Base-by-base conservation (phyloP, 2,797 vertebrate species). In the Rousettus madagascariensis region DNA sequence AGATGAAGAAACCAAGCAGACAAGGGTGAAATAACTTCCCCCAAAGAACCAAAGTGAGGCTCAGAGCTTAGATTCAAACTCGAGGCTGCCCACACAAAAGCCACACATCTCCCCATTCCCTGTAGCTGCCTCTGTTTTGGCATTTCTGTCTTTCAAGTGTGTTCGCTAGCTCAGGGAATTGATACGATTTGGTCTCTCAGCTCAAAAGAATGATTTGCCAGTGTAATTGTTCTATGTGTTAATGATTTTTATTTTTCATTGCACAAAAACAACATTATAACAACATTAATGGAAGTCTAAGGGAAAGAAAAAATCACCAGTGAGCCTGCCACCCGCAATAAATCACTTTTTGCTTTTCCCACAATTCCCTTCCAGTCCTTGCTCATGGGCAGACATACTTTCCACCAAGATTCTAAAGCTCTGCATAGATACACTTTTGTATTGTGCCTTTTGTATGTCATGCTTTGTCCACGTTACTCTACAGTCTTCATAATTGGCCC, bases 181-280 rank as follows among this genome's bases (percentile, higher is more conserved):
- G 22, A 86, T 80, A 84, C 11, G 33, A 88, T 91, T 94, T 94
- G 82, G 82, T 90, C n/a, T 94, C 28, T 96, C 57, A 68, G 43
- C 55, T 63, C 88, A 72, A 92, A 66, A 90, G 36, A 92, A 95
- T 66, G 88, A 82, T 86, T 93, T 94, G 15, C 46, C 68, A 92
- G 63, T 63, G n/a, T 88, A 66, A 88, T 91, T 95, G 51, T 88
- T 94, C 68, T 89, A 11, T 85, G 72, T 87, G 9, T 83, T 95
- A 88, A 69, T 93, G 80, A n/a, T 22, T 74, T 80, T 78, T 94
- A 79, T 86, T 95, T 83, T 61, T 80, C 43, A 82, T 71, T 95
- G 57, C 83, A 95, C 68, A 95, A 96, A 95, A 96, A 95, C 53
- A 91, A 69, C 49, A 68, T 95, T 94, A 80, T 91, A 94, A 95